phyloP scores from a whole-genome alignment of 2,888 invertebrate genomes.

The Noctua fimbriata region DNA sequence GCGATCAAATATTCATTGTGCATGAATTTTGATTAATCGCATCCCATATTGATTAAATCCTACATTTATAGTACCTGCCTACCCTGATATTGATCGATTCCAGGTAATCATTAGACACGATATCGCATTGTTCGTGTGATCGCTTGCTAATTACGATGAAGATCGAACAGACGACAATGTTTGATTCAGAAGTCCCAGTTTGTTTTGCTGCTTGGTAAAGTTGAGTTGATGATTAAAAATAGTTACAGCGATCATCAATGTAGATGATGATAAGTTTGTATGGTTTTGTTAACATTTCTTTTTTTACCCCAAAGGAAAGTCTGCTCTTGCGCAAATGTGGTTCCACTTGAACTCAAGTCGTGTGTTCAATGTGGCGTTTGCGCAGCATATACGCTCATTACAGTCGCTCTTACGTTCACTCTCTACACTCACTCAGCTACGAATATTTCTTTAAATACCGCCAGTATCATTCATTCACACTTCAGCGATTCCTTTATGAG shows the following conservation, averaged over 20 bases:
- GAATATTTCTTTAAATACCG: background rate
- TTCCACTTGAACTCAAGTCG: background rate
- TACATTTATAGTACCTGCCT: conserved; percentile 10
- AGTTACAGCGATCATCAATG: background rate
- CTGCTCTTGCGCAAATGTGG: background rate
- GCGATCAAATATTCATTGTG: conserved; percentile 31
- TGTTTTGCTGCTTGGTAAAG: background rate
- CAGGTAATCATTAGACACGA: conserved; percentile 16
- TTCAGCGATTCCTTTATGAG: background rate
- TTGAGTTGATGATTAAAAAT: background rate
- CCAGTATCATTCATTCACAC: background rate
- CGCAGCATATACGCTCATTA: background rate
- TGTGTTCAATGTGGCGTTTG: background rate
- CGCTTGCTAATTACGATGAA: conserved; percentile 30
- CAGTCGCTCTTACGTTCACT: background rate
- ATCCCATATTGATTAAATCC: conserved; percentile 31
- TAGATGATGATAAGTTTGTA: background rate
- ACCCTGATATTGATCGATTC: conserved; percentile 12
- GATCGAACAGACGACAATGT: background rate
- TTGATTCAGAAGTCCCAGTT: conserved; percentile 10
- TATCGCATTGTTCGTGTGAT: conserved; percentile 23
- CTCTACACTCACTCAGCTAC: no score
- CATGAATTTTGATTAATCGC: conserved; percentile 34
- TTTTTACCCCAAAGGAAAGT: background rate
- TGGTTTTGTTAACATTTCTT: background rate